Base-by-base conservation (phyloP, 2,888 invertebrate genomes). In the Corythucha ciliata region DNA sequence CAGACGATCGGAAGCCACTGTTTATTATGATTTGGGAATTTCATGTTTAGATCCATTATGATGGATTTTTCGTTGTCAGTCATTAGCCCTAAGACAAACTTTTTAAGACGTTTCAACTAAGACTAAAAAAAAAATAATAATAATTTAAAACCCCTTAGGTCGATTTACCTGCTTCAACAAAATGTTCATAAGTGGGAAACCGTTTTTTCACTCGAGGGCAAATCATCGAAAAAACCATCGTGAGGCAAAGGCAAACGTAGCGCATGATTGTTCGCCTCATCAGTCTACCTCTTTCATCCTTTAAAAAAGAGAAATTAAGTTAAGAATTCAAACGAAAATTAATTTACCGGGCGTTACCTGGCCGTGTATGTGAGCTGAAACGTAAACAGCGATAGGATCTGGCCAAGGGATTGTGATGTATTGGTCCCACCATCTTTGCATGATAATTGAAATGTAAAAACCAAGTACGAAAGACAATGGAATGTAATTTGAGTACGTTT, bases 381-480 rank as follows among this genome's bases (percentile, higher is more conserved):
- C 83, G 67, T 84, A 87, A n/a, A 88, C 84, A 4, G 86, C 87
- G 47, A 84, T 78, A 12, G 84, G 81, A 71, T 90, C 89, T 1
- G 89, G 88, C 81, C 86, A 87, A 2, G 90, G 89, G 62, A 89
- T 87, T 8, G 71, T 65, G 49, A 78, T 81, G 66, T 87, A 89
- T 67, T 89, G 88, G 66, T 75, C 80, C 88, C 89, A 89, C 92
- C 92, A 93, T 62, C 93, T 76, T 52, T 83, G 84, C 81, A 92
- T 90, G 44, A 93, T 90, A 59, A 92, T 81, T 6, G 85, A 82
- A 47, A 93, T 91, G 71, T 92, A 93, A 73, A 93, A 93, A 61
- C 93, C 92, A 61, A 93, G 75, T 54, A 93, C 90, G 69, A 93
- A 93, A 4, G 92, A 90, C 58, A 93, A 69, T 12, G 93, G 93